Evolutionary conservation across 2,888 invertebrate species (phyloP), one percentile per base, ranked within the genome.

Genomic region (Agrotis segetum): DNA sequence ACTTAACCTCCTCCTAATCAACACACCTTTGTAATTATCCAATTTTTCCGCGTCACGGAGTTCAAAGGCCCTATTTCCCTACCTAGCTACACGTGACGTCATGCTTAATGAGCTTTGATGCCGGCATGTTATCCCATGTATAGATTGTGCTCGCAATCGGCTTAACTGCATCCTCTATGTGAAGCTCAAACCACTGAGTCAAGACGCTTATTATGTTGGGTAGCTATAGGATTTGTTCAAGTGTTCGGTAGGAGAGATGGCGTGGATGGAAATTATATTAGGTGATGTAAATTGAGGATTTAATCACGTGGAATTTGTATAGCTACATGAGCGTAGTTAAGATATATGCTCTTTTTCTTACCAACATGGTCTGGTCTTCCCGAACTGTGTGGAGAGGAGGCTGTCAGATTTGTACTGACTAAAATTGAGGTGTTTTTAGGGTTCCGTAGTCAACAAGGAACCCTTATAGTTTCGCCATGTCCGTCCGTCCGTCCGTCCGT

Each of bases 91-190:
- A 1, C 6, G 34, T 64, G 49, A 60, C 79, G 50, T 79, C 60
- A 5, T 47, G 40, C n/a, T n/a, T 68, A 75, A 80, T 75, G 81
- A 77, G 77, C 63, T 77, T 55, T 49, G 50, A 64, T 19, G 50
- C 21, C 49, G 44, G 17, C 55, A 44, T 70, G 44, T 52, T 61
- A 60, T 79, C 50, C 29, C n/a, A 13, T 61, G 67, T 74, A 66
- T 58, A 76, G 44, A 67, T 67, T 49, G 67, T 44, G 9, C 24
- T 50, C 50, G 24, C 55, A 77, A 75, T 80, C 76, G 63, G 81
- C 77, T 77, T 80, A 77, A 6, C 75, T 63, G 58, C 52, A 59
- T 34, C 60, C 55, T 65, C 44, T 29, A 55, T 64, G 47, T 40
- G 46, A n/a, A n/a, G 50, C 61, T 29, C 49, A 74, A 46, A 40